phyloP scores from a whole-genome alignment of 92 coral and sea anemone species.

The Pocillopora meandrina region DNA sequence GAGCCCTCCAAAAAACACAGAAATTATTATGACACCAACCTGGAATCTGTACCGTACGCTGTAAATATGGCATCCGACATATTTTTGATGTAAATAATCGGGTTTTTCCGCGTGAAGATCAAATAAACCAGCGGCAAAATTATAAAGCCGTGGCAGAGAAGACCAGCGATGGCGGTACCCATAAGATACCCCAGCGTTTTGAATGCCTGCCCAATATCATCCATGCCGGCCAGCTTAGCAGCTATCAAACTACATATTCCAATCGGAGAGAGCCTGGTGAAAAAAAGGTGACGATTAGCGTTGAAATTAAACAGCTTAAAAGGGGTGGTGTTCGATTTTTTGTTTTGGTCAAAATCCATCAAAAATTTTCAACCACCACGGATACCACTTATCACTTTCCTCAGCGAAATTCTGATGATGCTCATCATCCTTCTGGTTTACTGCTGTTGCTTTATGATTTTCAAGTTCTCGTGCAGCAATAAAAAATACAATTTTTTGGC shows the following conservation, averaged over 20 bases:
- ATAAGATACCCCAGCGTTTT: slow-evolving; percentile 70
- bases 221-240: slow-evolving; percentile 76
- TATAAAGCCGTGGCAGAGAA: slow-evolving; percentile 64
- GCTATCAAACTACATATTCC: slow-evolving; percentile 90
- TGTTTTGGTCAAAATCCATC: neutral
- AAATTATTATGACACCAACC: slow-evolving; percentile 36
- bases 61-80: slow-evolving; percentile 76
- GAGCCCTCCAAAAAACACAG: neutral
- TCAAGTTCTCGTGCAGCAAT: too few species aligned
- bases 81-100: slow-evolving; percentile 61
- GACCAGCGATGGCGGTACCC: slow-evolving; percentile 71
- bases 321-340: neutral
- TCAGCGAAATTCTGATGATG: too few species aligned
- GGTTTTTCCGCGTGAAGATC: slow-evolving; percentile 71
- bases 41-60: slow-evolving; percentile 86
- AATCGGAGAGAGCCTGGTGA: slow-evolving; percentile 70
- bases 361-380: too few species aligned
- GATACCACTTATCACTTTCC: too few species aligned
- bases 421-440: too few species aligned
- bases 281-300: neutral
- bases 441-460: too few species aligned
- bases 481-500: too few species aligned
- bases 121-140: slow-evolving; percentile 73
- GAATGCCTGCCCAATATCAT: slow-evolving; percentile 60
- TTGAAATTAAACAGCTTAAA: neutral